A percentile compares a stretch with the other conserved stretches of the same genome.
These are phyloP conservation scores for Lipotes vexillifer DNA, from an alignment of 2,113 vertebrate species.

Conservation along the genomic window DNA sequence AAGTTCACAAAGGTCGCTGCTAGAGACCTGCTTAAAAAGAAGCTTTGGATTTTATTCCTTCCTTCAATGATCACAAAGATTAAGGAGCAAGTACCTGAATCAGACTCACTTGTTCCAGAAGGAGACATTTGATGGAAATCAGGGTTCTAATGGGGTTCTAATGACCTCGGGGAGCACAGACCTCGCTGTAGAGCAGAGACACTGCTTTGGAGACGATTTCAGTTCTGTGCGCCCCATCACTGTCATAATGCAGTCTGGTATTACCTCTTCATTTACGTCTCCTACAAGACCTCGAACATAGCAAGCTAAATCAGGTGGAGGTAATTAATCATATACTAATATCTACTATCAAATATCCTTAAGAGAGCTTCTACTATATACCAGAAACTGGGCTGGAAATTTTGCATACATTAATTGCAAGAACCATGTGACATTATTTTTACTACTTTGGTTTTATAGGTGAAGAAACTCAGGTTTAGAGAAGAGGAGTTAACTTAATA, in stretches of 20 bases:
- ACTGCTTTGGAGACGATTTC: background rate
- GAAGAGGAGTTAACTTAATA: background rate
- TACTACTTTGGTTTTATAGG: background rate
- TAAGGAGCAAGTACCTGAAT: background rate
- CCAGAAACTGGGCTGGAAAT: background rate
- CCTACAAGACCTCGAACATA: background rate
- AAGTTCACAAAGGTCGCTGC: constrained; percentile 44
- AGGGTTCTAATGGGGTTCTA: background rate
- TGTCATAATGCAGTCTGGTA: background rate
- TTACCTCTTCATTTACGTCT: background rate
- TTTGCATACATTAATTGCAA: constrained; percentile 1
- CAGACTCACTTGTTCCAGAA: constrained; percentile 11
- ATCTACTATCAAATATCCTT: background rate
- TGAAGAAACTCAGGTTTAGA: constrained; percentile 2
- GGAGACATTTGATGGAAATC: constrained; percentile 13
- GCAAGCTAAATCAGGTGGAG: background rate
- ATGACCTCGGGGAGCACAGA: background rate
- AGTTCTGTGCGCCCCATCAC: background rate
- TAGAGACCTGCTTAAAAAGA: constrained; percentile 19
- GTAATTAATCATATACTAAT: background rate
- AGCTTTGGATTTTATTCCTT: constrained; percentile 22
- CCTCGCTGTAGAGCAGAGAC: background rate
- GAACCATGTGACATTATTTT: background rate
- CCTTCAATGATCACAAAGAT: constrained; percentile 11
- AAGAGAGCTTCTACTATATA: background rate